Evolutionary conservation across 2,888 invertebrate species (phyloP), one percentile per base, ranked within the genome.

Genomic region (Disparrhopalites patrizii): DNA sequence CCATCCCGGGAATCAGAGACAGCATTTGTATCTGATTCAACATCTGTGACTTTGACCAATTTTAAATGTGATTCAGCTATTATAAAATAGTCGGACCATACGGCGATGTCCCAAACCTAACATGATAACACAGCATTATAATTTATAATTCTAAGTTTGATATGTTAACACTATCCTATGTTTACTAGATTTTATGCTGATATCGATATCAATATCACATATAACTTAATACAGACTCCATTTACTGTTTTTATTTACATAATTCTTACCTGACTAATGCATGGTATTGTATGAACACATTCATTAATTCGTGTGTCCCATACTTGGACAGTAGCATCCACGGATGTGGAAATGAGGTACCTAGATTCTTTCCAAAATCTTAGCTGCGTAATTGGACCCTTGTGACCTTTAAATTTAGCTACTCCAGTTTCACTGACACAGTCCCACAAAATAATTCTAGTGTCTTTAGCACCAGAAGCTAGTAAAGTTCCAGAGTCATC

Each of bases 221-320:
- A 7, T n/a, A 58, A 20, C 51, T 7, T 4, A 51, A n/a, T 13
- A 51, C 18, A 8, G 51, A 23, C 25, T 13, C 10, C 7, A 30
- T 13, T 7, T 18, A n/a, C 10, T 56, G 58, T 20, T n/a, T n/a
- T n/a, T n/a, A n/a, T n/a, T n/a, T n/a, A n/a, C n/a, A n/a, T 40
- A 23, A 51, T 31, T 18, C 69, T 76, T 81, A 88, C 89, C 83
- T 95, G 95, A 71, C 88, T 86, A 76, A 87, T 85, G 80, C 93
- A 95, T 43, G 92, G 87, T 57, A 99, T 82, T 2, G 98, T 98
- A 79, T 91, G 92, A 77, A 98, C 98, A 79, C 97, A 98, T 77
- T 93, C 91, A 76, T 94, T 91, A 5, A 93, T 93, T 73, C 91
- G 89, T 72, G 98, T 82, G 79, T 98, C 93, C 98, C 98, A 99